These are phyloP conservation scores for Tupaia chinensis DNA, from an alignment of 2,113 vertebrate genomes.

Conservation along the genomic window DNA sequence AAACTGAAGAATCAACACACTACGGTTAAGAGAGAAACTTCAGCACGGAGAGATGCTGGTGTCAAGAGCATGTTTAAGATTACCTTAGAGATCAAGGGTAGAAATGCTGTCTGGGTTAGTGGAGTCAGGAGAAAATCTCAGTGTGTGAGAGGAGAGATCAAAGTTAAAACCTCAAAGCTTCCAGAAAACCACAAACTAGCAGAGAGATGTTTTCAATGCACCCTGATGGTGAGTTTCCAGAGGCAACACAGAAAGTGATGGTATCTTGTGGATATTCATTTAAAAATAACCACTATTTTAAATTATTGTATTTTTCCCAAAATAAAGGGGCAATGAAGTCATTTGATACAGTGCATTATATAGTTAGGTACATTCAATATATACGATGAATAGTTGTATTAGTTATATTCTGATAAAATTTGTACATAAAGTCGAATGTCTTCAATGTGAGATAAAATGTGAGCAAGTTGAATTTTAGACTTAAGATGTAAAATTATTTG, in stretches of 20 bases:
- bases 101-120: slow-evolving; percentile 29
- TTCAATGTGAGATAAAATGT: neutral
- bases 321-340: neutral
- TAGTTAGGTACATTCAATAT: neutral
- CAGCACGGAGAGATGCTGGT: neutral
- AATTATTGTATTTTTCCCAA: neutral
- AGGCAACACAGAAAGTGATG: neutral
- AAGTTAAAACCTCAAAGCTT: slow-evolving; percentile 64
- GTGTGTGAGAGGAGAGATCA: slow-evolving; percentile 62
- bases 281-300: neutral
- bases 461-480: neutral
- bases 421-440: neutral
- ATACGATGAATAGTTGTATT: neutral
- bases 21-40: slow-evolving; percentile 19
- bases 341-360: neutral
- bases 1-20: slow-evolving; percentile 10
- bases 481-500: slow-evolving; percentile 5
- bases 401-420: neutral
- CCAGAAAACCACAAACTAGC: slow-evolving; percentile 29
- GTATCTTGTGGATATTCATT: neutral
- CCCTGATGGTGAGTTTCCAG: neutral
- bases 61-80: slow-evolving; percentile 53
- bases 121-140: slow-evolving; percentile 58
- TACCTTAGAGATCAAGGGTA: slow-evolving; percentile 50
- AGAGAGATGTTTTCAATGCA: neutral